Base-by-base conservation (phyloP, 2,888 invertebrate genomes). In the Eupithecia tripunctaria region DNA sequence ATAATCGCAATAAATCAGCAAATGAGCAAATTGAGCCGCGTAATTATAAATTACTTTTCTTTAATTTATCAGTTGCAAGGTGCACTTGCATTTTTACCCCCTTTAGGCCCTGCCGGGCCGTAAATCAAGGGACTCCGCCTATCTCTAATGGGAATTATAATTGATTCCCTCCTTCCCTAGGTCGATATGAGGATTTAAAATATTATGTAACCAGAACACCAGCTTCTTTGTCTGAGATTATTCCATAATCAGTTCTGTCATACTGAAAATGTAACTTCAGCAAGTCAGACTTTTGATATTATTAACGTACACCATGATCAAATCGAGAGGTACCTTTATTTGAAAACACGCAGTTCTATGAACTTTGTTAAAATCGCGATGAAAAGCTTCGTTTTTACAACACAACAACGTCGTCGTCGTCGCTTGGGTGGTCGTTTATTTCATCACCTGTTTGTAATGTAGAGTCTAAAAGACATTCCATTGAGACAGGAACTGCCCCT, bases 111-210 rank as follows among this genome's bases (percentile, higher is more conserved):
- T 25, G 38, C 67, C 62, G 51, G 25, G 62, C 70, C 73, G 83
- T 86, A 86, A 89, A 89, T 89, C 88, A 82, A 74, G 14, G 36
- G 78, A 80, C 79, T 83, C 82, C 89, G 88, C 89, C 89, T 82
- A 78, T 80, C 81, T 85, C 87, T 89, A 88, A 90, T 90, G 88
- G 85, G 81, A 88, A 87, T 85, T 86, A 87, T 89, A 90, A 90
- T 90, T 89, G 89, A 90, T 89, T 86, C 86, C 85, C 84, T 80
- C 81, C 84, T 83, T 79, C 78, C 73, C 79, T 81, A 79, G 81
- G 73, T 77, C 72, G 74, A 69, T 78, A 74, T 71, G 70, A 68
- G 67, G 70, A 69, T 70, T 75, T 72, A 56, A 51, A 73, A 71
- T 75, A 70, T 65, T 41, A 36, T 68, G 64, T 68, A 41, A 38